A percentile compares a stretch with the other conserved stretches of the same genome.
These are phyloP conservation scores for Eurypyga helias DNA, from an alignment of 2,113 vertebrate genomes.

Conservation along the genomic window DNA sequence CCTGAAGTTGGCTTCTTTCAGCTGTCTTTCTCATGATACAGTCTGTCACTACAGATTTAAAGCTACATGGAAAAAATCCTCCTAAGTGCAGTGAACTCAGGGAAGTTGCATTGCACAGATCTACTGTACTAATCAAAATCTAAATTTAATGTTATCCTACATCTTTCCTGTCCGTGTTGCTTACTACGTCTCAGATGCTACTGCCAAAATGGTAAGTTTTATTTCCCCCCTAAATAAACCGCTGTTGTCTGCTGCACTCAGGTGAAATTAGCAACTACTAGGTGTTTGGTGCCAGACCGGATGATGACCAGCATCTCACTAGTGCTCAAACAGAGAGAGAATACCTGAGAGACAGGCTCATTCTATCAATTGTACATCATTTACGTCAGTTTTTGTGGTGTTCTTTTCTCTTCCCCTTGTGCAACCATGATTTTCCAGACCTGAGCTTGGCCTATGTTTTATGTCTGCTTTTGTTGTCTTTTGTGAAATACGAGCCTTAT, in stretches of 20 bases:
- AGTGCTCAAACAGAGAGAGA: neutral
- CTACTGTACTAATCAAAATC: neutral
- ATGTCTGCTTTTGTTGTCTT: neutral
- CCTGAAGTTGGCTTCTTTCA: conserved; percentile 39
- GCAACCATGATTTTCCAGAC: neutral
- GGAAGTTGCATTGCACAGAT: neutral
- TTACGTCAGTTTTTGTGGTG: neutral
- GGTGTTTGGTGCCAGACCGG: neutral
- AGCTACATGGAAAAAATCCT: conserved; percentile 7
- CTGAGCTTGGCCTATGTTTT: neutral
- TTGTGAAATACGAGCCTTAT: neutral
- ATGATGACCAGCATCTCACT: neutral
- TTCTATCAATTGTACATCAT: accelerated
- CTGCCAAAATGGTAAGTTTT: neutral
- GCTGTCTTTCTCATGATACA: conserved; percentile 51
- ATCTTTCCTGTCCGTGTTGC: neutral
- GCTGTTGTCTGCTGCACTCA: neutral
- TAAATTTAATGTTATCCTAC: neutral
- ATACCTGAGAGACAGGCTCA: neutral
- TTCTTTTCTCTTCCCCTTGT: neutral
- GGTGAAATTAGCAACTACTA: neutral
- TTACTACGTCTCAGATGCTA: neutral
- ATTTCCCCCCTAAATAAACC: neutral
- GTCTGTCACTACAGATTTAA: conserved; percentile 79
- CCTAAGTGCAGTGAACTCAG: conserved; percentile 44